Base-by-base conservation (phyloP, 92 coral and sea anemone species). In the Actinostola sp. region DNA sequence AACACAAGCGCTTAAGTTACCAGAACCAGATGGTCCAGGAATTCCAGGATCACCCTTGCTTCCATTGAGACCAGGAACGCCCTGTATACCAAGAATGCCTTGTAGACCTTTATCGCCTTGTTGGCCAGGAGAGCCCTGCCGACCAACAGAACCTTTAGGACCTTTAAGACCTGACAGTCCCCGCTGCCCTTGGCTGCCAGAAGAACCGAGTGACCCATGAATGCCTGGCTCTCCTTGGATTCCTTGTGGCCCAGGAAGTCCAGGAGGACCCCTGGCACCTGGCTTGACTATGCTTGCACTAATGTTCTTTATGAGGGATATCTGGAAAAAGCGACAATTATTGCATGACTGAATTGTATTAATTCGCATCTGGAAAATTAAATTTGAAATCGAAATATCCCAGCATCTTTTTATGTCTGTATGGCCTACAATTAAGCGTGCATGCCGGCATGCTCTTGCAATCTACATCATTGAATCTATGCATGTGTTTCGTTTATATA, bases 11-110 rank as follows among this genome's bases (percentile, higher is more conserved):
- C 73, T 72, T 36, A 81, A 35, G 39, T 81, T 71, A 2, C 80
- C 86, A 52, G 80, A 19, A 19, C 86, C 86, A 7, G 66, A 31
- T 0, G 72, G 61, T 21, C 86, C 86, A 1, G 75, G 80, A 34
- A 36, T 42, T 21, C 86, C 86, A 0, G 68, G 80, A 11, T 17
- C 42, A 31, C 90, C 90, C 6, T 62, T 41, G 23, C 30, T 45
- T 0, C 90, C 90, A 14, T 62, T 60, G 23, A 52, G 10, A 17
- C 90, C 90, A 61, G 71, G 27, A 1, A 43, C 48, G 7, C 90
- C 90, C 9, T 23, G 41, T 0, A 53, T 27, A 0, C 89, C 90
- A 42, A 33, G 58, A 0, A 48, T 13, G 13, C 84, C 84, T 11
- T 36, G 63, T 24, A 9, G 36, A 34, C 82, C 88, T 29, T 39